These are phyloP conservation scores for Sphaerodactylus townsendi DNA, from an alignment of 2,113 vertebrate species.

Conservation along the genomic window DNA sequence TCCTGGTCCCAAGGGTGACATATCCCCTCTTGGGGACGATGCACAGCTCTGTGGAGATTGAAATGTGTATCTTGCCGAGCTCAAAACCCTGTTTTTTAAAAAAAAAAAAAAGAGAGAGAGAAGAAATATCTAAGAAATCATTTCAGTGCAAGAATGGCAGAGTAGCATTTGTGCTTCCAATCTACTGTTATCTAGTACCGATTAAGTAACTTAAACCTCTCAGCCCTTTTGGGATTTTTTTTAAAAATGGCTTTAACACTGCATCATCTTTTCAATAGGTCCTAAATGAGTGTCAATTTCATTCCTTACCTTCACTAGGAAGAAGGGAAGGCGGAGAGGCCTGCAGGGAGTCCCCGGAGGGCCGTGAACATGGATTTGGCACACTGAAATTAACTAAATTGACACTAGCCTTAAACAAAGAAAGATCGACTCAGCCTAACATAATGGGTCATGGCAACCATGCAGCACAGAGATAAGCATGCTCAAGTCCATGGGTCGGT, in stretches of 20 bases:
- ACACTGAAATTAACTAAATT: neutral
- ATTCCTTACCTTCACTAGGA: neutral
- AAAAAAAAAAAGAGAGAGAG: too few species aligned
- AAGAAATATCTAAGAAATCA: neutral
- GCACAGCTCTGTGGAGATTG: neutral
- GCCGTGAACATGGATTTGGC: neutral
- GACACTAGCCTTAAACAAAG: neutral
- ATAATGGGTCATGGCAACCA: neutral
- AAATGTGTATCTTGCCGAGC: neutral
- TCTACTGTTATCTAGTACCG: neutral
- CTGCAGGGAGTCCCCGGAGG: neutral
- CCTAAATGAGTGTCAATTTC: neutral
- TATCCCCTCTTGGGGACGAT: neutral
- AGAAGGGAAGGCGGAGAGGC: neutral
- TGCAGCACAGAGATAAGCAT: neutral
- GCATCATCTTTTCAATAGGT: neutral
- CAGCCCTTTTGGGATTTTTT: neutral
- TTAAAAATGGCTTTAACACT: neutral
- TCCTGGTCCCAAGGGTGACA: fast-evolving
- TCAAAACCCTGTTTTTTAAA: too few species aligned
- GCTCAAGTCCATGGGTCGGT: neutral
- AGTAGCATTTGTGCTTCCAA: neutral
- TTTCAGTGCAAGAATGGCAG: neutral
- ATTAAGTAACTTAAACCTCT: neutral
- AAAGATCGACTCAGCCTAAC: neutral